These are phyloP conservation scores for Halictus rubicundus DNA, from an alignment of 1,140 invertebrate species.

Conservation along the genomic window DNA sequence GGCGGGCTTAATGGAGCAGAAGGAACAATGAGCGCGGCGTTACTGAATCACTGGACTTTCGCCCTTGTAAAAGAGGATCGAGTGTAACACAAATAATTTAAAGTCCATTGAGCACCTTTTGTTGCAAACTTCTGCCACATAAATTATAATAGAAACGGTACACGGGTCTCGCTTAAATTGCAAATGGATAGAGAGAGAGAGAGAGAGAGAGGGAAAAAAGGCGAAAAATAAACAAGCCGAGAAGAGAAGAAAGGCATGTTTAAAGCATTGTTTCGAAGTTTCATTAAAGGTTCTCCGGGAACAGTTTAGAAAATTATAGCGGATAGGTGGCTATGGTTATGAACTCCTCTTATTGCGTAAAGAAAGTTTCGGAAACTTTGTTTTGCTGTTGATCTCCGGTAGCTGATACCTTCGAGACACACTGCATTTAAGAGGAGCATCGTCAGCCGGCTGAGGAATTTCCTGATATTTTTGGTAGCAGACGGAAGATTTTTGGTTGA, in stretches of 20 bases:
- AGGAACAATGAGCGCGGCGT: neutral
- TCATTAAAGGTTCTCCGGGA: neutral
- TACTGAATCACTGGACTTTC: neutral
- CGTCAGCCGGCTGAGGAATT: neutral
- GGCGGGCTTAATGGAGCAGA: neutral
- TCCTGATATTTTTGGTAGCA: neutral
- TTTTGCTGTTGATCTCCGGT: neutral
- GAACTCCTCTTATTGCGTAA: neutral
- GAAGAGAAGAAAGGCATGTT: neutral
- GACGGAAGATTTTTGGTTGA: constrained; percentile 23
- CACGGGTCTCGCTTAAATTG: neutral
- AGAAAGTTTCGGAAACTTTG: neutral
- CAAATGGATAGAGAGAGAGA: neutral
- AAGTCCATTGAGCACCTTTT: neutral
- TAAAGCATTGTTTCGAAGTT: neutral
- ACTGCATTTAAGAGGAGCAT: neutral
- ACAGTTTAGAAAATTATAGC: neutral
- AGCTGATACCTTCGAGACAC: neutral
- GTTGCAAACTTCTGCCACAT: neutral
- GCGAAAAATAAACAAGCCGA: neutral
- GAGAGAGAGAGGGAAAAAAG: neutral
- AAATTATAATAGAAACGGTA: neutral
- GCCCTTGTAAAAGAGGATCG: neutral
- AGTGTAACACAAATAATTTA: neutral
- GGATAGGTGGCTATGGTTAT: neutral